phyloP scores from a whole-genome alignment of 2,888 invertebrate genomes.

The Lordiphosa andalusiaca region DNA sequence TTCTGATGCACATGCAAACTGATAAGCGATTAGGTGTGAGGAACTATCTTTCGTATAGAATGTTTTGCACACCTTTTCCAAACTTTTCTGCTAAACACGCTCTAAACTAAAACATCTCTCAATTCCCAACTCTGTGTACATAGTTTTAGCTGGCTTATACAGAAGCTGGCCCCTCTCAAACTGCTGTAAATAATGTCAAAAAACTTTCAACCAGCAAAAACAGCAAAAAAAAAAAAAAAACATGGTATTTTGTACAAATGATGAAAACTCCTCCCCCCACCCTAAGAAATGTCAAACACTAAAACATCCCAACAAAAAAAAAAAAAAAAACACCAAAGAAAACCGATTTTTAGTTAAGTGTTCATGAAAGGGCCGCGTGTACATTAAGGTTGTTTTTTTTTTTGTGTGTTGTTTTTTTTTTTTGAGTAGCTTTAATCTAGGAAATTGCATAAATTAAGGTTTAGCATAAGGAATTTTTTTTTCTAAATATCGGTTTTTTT shows the following conservation, averaged over 20 bases:
- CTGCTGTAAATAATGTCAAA: slow-evolving; percentile 26
- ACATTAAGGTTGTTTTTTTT: slow-evolving; percentile 63
- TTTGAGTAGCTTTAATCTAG: slow-evolving; percentile 20
- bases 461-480: slow-evolving; percentile 2
- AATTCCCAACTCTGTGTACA: too few species aligned
- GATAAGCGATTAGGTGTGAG: too few species aligned
- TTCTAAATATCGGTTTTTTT: background rate
- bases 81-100: too few species aligned
- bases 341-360: slow-evolving; percentile 27
- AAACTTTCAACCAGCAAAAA: slow-evolving; percentile 20
- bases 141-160: background rate
- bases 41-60: too few species aligned
- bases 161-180: background rate
- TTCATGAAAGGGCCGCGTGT: slow-evolving; percentile 44
- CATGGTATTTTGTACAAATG: slow-evolving; percentile 29
- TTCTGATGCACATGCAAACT: too few species aligned
- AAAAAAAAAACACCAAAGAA: slow-evolving; percentile 8
- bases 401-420: slow-evolving; percentile 54
- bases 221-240: slow-evolving; percentile 19
- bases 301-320: slow-evolving; percentile 8
- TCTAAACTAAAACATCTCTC: too few species aligned
- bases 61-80: too few species aligned
- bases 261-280: background rate
- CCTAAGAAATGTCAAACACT: slow-evolving; percentile 11
- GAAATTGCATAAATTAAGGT: slow-evolving; percentile 26